Evolutionary conservation across 2,113 vertebrate species (phyloP).

Genomic region (Zeus faber): DNA sequence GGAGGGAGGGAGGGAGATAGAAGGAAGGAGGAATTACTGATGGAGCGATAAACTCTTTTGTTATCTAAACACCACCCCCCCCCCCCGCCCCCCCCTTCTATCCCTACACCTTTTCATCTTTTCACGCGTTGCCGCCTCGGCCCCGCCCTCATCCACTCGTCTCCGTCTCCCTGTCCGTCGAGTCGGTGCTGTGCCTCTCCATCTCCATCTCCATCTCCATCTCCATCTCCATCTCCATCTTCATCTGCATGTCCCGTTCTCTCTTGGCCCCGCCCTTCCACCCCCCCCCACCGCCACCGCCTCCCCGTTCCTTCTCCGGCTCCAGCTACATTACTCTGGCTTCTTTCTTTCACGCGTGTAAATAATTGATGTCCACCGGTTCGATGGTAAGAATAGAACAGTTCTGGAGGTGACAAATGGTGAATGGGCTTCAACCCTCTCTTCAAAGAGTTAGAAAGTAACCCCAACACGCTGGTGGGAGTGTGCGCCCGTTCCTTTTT

Average conservation of each 20-base stretch:
- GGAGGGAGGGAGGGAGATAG: constrained; percentile 30
- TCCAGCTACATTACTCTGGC: constrained; percentile 54
- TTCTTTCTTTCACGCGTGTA: constrained; percentile 58
- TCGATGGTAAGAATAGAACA: constrained; percentile 75
- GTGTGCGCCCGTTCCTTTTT: background rate
- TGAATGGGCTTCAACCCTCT: constrained; percentile 33
- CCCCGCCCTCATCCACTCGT: no score
- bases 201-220: no score
- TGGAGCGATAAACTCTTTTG: constrained; percentile 66
- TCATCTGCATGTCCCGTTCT: no score
- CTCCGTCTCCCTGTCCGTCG: no score
- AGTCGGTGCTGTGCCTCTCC: no score
- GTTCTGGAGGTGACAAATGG: constrained; percentile 73
- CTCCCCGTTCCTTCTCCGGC: no score
- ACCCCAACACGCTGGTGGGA: constrained; percentile 32
- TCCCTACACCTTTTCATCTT: background rate
- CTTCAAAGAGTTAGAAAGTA: constrained; percentile 70
- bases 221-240: no score
- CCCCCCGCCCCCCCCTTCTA: constrained; percentile 1
- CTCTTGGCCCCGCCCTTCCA: no score
- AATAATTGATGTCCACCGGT: constrained; percentile 78
- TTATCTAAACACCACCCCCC: constrained; percentile 48
- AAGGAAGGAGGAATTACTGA: constrained; percentile 65
- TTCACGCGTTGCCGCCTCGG: constrained; percentile 31
- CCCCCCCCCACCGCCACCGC: no score